phyloP scores from a whole-genome alignment of 1,140 invertebrate species.

The Pogonognathellus flavescens region DNA sequence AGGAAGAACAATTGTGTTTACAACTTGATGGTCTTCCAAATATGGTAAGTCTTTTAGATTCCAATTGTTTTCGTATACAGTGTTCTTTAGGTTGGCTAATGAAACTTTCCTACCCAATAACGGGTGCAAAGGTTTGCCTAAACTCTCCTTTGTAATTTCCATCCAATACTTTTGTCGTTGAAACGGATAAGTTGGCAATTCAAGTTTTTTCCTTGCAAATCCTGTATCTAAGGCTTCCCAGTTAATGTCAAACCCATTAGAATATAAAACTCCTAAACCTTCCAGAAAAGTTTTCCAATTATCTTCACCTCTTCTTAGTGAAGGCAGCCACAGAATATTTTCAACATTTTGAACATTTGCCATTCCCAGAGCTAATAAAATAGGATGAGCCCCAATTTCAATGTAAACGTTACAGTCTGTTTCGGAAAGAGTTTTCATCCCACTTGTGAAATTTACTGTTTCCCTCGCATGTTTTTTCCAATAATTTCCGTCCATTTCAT shows the following conservation, averaged over 20 bases:
- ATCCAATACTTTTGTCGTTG: constrained; percentile 14
- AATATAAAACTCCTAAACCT: background rate
- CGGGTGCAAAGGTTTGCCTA: background rate
- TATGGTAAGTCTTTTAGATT: background rate
- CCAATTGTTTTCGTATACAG: background rate
- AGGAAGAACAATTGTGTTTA: background rate
- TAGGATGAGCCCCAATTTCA: background rate
- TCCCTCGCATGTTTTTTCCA: background rate
- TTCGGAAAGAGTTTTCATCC: background rate
- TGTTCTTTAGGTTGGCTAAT: background rate
- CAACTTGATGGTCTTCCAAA: background rate
- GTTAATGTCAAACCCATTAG: background rate
- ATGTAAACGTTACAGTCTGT: background rate
- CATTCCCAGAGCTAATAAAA: background rate
- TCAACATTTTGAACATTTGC: background rate
- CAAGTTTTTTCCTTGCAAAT: background rate
- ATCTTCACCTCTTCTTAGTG: background rate
- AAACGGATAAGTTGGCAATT: constrained; percentile 7
- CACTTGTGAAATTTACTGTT: background rate
- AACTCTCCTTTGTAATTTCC: background rate
- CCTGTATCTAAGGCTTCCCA: background rate
- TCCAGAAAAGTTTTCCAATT: background rate
- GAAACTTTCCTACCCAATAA: background rate
- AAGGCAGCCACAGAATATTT: background rate
- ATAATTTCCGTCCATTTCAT: background rate